These are phyloP conservation scores for Anableps anableps DNA, from an alignment of 2,797 vertebrate genomes.

Conservation along the genomic window DNA sequence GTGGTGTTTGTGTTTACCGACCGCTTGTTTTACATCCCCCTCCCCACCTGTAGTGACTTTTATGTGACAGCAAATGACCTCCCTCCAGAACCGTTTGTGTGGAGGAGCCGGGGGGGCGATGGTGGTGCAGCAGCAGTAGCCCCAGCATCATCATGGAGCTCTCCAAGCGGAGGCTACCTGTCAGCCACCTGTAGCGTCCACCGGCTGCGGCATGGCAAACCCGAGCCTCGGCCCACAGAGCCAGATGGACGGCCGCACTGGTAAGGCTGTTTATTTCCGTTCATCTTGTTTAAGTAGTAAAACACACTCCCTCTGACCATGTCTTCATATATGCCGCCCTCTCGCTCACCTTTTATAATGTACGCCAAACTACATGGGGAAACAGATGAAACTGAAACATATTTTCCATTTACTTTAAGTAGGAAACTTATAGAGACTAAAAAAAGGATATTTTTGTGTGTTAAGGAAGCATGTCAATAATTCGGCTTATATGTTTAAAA, in stretches of 20 bases:
- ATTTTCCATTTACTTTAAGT: fast-evolving
- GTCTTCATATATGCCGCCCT: not conserved
- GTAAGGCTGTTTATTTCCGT: slow-evolving; percentile 35
- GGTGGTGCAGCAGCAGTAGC: slow-evolving; percentile 39
- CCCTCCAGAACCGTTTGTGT: slow-evolving; percentile 8
- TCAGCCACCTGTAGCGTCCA: slow-evolving; percentile 77
- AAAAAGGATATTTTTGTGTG: fast-evolving
- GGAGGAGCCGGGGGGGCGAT: not conserved
- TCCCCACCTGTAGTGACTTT: not conserved
- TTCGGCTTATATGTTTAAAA: slow-evolving; percentile 6
- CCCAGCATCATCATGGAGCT: slow-evolving; percentile 69
- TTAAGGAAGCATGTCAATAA: not conserved
- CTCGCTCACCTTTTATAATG: not conserved
- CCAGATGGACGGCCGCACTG: slow-evolving; percentile 39
- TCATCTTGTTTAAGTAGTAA: not conserved
- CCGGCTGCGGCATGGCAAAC: slow-evolving; percentile 72
- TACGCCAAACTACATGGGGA: not conserved
- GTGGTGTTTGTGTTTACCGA: not conserved
- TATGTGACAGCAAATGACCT: not conserved
- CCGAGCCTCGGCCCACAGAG: slow-evolving; percentile 50
- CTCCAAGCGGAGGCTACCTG: slow-evolving; percentile 45
- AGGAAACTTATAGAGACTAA: fast-evolving
- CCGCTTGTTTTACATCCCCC: not conserved
- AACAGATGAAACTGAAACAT: fast-evolving
- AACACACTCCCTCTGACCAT: not conserved